Base-by-base conservation (phyloP, 2,797 vertebrate species). In the Sebastes kiyomatsui region DNA sequence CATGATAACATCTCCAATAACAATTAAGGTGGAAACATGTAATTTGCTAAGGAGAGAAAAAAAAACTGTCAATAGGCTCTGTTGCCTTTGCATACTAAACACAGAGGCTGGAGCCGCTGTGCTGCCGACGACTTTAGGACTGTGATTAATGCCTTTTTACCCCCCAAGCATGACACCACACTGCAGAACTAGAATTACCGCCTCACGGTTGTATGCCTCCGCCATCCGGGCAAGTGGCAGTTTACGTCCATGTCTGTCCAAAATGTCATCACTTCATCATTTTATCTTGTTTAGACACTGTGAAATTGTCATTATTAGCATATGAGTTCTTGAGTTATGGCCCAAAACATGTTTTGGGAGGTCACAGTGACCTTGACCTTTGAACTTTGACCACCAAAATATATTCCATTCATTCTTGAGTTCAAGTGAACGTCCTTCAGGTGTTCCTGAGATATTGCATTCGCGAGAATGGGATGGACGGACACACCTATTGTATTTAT, bases 1-100 rank as follows among this genome's bases (percentile, higher is more conserved):
- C 79, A 75, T 89, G 96, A 96, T 96, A 96, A 90, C 92, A 96
- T 96, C 96, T 95, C 95, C 95, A 87, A 95, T 95, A 96, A 95
- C 96, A 96, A 96, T 96, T 96, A 96, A 93, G 93, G 88, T 80
- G 93, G 92, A 95, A 96, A 94, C 90, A 72, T 93, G 93, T 92
- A 92, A 95, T 95, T 96, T 95, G 93, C 89, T 75, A 73, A 89
- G 87, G 81, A 87, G 88, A 32, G 12, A 28, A 68, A 77, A 80
- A 78, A 74, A 85, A 86, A 75, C 67, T 87, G 94, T 95, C 96
- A 87, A 96, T 96, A 94, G 55, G 60, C 85, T 84, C 75, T 72
- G 88, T 89, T 90, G 84, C 87, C 85, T 90, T 81, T 92, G 96
- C 93, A 96, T 96, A 94, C 90, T 93, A 93, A 96, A 94, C 82